Evolutionary conservation across 2,113 vertebrate genomes (phyloP).

Genomic region (Haplochromis vanheusdeni): DNA sequence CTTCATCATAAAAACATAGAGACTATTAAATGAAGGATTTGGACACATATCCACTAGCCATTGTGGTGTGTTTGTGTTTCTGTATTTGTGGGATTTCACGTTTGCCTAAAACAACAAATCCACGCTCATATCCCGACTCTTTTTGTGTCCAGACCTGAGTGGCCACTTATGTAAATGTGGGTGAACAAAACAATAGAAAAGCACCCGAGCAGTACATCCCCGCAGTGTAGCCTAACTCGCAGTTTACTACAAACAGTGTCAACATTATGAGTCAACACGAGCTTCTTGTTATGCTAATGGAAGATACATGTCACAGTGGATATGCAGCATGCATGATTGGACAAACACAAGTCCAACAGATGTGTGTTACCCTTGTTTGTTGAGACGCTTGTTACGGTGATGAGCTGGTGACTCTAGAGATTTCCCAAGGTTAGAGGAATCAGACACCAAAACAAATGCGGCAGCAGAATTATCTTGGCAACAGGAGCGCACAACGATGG

Average conservation of each 20-base stretch:
- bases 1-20: neutral
- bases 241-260: conserved; percentile 25
- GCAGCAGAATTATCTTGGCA: neutral
- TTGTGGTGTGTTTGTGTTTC: neutral
- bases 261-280: conserved; percentile 36
- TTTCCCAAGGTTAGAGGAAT: neutral
- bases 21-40: neutral
- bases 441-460: neutral
- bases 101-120: neutral
- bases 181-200: neutral
- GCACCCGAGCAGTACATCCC: neutral
- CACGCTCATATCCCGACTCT: neutral
- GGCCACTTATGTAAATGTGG: conserved; percentile 16
- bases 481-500: neutral
- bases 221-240: neutral
- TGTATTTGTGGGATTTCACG: neutral
- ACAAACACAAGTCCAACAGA: conserved; percentile 8
- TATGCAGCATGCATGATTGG: conserved; percentile 3
- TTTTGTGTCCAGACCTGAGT: neutral
- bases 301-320: conserved; percentile 6
- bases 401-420: neutral
- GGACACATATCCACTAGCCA: neutral
- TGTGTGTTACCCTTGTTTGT: neutral
- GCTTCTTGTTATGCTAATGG: conserved; percentile 24
- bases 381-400: neutral